Conservation (phyloP, 2,888 invertebrate genomes). For the Polydrusus pterygomalis region DNA sequence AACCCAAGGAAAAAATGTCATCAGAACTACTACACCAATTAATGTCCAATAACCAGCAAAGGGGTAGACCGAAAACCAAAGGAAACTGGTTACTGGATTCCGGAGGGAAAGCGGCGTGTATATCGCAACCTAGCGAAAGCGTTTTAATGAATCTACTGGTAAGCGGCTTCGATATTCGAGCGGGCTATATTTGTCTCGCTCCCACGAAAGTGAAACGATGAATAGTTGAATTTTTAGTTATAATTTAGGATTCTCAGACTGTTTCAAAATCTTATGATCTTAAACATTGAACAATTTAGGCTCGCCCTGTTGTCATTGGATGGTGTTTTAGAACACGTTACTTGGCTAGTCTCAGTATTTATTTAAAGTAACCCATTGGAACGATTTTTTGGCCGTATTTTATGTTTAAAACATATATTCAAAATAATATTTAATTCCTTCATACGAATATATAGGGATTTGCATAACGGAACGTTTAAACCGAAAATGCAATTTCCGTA, state of each 20-base stretch:
- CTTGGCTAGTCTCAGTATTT: no score
- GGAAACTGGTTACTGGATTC: conserved; percentile 69
- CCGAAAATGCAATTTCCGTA: no score
- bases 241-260: conserved; percentile 33
- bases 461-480: no score
- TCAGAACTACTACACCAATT: conserved; percentile 77
- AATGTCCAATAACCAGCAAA: conserved; percentile 73
- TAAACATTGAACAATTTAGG: conserved; percentile 35
- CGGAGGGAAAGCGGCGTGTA: conserved; percentile 69
- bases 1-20: conserved; percentile 70
- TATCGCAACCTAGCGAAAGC: conserved; percentile 79
- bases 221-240: conserved; percentile 53
- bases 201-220: conserved; percentile 72
- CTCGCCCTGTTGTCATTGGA: background rate
- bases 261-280: conserved; percentile 43
- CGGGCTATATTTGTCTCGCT: conserved; percentile 92
- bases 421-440: no score
- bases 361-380: no score
- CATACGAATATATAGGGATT: no score
- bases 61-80: conserved; percentile 68
- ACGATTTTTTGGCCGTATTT: no score
- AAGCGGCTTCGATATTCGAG: conserved; percentile 95
- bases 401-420: no score
- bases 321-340: background rate
- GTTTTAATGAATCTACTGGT: conserved; percentile 96